These are phyloP conservation scores for Brachionus asplanchnoidis DNA, from an alignment of 1,140 invertebrate genomes.

Conservation along the genomic window DNA sequence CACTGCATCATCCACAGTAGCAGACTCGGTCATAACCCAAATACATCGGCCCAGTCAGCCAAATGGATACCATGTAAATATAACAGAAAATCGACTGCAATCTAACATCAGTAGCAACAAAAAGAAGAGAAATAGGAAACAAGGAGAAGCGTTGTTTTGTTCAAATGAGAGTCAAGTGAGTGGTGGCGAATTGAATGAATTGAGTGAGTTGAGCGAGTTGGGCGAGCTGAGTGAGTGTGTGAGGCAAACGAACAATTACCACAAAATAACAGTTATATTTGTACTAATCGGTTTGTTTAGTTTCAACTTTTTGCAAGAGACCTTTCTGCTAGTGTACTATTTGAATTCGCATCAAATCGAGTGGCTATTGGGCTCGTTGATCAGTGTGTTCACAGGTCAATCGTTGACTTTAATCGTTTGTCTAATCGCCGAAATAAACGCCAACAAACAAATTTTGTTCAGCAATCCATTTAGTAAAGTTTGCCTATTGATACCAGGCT, in stretches of 20 bases:
- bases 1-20: neutral
- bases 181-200: neutral
- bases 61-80: neutral
- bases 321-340: neutral
- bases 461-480: conserved; percentile 31
- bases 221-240: neutral
- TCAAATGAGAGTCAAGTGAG: no score
- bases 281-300: conserved; percentile 34
- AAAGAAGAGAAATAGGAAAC: no score
- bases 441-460: neutral
- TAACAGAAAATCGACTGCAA: neutral
- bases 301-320: conserved; percentile 34
- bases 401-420: neutral
- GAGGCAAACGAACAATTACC: neutral
- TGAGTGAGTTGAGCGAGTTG: no score
- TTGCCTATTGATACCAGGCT: conserved; percentile 22
- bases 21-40: neutral
- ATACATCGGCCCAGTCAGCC: neutral
- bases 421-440: neutral
- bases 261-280: conserved; percentile 33
- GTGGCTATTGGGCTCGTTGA: neutral
- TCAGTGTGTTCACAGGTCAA: conserved; percentile 7
- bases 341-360: neutral
- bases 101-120: neutral
- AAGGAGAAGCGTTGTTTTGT: no score